Conservation (phyloP, 2,113 vertebrate genomes). For the Corydoras sp. region DNA sequence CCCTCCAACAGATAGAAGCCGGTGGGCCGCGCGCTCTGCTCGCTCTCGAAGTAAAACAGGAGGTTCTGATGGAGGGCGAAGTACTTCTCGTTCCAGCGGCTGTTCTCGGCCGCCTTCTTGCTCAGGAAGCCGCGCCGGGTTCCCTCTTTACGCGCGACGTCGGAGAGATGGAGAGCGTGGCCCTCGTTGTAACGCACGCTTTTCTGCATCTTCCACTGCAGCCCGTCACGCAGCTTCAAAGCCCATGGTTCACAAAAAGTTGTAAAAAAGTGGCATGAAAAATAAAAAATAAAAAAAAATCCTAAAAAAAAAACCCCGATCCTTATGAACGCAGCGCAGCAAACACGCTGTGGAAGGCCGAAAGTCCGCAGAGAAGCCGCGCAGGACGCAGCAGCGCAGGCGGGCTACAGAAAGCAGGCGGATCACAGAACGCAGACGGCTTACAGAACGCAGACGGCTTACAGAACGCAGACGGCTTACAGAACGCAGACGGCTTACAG, state of each 20-base stretch:
- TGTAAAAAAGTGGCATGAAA: not conserved
- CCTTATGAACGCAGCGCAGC: no score
- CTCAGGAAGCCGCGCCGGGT: conserved; percentile 81
- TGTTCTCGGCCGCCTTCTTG: conserved; percentile 87
- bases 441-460: no score
- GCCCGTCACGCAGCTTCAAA: conserved; percentile 20
- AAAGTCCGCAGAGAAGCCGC: no score
- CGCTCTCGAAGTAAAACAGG: conserved; percentile 92
- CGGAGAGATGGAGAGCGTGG: conserved; percentile 82
- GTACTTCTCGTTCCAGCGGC: conserved; percentile 90
- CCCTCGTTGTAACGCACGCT: conserved; percentile 92
- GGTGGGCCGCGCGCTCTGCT: conserved; percentile 82
- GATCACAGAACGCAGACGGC: no score
- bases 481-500: conserved; percentile 57
- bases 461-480: no score
- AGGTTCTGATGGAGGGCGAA: conserved; percentile 93
- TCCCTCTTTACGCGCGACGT: conserved; percentile 84
- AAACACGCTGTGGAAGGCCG: no score
- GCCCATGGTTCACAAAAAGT: conserved; percentile 7
- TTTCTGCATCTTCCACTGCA: conserved; percentile 81
- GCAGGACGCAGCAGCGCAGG: no score
- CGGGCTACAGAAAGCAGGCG: no score
- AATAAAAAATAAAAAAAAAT: not conserved
- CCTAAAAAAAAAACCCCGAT: conserved; percentile 34
- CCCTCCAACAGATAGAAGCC: conserved; percentile 92